Base-by-base conservation (phyloP, 2,888 invertebrate genomes). In the Agonum fuliginosum region DNA sequence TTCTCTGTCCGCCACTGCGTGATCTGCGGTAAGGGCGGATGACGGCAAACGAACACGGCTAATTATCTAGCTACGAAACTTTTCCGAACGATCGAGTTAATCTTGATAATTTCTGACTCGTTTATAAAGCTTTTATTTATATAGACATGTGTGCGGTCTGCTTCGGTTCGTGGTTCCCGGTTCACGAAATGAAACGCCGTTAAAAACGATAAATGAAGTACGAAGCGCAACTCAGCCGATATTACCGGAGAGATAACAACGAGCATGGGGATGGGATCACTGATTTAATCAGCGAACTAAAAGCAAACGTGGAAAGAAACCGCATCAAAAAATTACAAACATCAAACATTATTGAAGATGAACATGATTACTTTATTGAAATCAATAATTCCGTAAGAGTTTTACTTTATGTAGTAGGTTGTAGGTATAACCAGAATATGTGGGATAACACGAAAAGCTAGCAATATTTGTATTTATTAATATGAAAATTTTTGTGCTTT, bases 41-140 rank as follows among this genome's bases (percentile, higher is more conserved):
- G 43, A 67, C 41, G n/a, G 67, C 22, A n/a, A n/a, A 5, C 10
- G 34, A 37, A 51, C 51, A 1, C 24, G 19, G 65, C 69, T 76
- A 76, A 80, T 80, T 80, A 80, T 80, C 80, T 78, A 79, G 78
- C 77, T 79, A 78, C 77, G 78, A 80, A 80, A 76, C 80, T 81
- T 81, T 80, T 81, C 81, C 80, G 79, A 79, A 79, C 81, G 80
- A 81, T 80, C 79, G 79, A 78, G 78, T 77, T 80, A 80, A 81
- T 81, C 81, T 80, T 80, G 81, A 81, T 80, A 81, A 80, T 81
- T 80, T 80, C 80, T 80, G 78, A 71, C 78, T 75, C 78, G 78
- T 80, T 78, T 71, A 71, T 78, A 79, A 78, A 80, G 79, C 77
- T 79, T 79, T 79, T 78, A 80, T 80, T 79, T 80, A 80, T 80